Evolutionary conservation across 2,113 vertebrate species (phyloP).

Genomic region (Podarcis cretensis): DNA sequence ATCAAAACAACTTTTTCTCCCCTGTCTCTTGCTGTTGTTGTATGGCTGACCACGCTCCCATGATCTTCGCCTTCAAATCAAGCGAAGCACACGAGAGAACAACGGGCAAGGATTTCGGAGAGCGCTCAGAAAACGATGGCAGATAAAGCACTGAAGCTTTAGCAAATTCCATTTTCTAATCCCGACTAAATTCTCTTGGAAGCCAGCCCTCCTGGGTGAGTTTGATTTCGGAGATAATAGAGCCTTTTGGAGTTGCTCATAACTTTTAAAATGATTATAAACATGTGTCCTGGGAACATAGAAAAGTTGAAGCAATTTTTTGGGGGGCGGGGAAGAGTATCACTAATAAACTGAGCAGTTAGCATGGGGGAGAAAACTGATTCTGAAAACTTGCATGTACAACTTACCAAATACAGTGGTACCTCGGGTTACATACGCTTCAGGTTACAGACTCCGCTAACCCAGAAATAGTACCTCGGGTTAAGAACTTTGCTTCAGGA

Average conservation of each 20-base stretch:
- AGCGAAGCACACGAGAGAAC: conserved; percentile 24
- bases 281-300: conserved; percentile 63
- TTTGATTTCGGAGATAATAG: conserved; percentile 61
- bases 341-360: conserved; percentile 57
- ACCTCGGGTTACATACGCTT: too few species aligned
- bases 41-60: conserved; percentile 33
- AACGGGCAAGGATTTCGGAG: conserved; percentile 35
- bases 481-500: too few species aligned
- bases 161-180: conserved; percentile 65
- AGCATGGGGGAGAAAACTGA: conserved; percentile 51
- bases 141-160: conserved; percentile 48
- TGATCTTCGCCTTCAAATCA: conserved; percentile 29
- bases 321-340: conserved; percentile 30
- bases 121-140: conserved; percentile 54
- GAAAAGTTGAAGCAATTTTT: conserved; percentile 46
- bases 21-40: conserved; percentile 42
- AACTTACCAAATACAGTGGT: conserved; percentile 56
- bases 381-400: conserved; percentile 50
- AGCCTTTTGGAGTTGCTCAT: conserved; percentile 61
- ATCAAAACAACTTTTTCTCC: not conserved
- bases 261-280: conserved; percentile 71
- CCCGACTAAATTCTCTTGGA: conserved; percentile 61
- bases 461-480: too few species aligned
- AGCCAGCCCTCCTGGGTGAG: conserved; percentile 48
- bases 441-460: too few species aligned